Evolutionary conservation across 2,113 vertebrate species (phyloP).

Genomic region (Poecilia latipinna): DNA sequence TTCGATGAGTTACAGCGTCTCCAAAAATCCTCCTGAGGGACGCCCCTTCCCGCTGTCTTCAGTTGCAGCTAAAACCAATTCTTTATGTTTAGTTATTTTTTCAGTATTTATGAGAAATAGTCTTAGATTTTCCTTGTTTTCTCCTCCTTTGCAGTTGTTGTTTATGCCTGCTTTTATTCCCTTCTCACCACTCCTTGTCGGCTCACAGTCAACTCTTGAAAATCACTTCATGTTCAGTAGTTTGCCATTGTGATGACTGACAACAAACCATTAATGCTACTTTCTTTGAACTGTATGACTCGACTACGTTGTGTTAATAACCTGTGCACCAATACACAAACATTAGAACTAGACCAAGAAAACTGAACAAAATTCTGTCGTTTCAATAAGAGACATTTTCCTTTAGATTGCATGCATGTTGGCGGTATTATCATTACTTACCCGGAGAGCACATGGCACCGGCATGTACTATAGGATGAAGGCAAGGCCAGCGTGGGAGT

Average conservation of each 20-base stretch:
- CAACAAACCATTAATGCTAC: too few relatives aligned
- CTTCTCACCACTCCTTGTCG: neutral
- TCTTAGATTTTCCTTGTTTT: neutral
- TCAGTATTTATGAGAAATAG: neutral
- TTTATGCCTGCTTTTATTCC: neutral
- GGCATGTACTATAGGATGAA: neutral
- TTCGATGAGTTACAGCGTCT: slow-evolving; percentile 21
- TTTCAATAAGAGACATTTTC: neutral
- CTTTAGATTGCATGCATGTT: neutral
- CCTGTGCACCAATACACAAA: neutral
- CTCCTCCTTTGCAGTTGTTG: neutral
- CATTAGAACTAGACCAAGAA: neutral
- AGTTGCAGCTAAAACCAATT: neutral
- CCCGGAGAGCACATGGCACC: neutral
- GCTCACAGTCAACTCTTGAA: neutral
- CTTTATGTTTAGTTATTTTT: neutral
- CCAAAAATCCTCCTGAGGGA: slow-evolving; percentile 4
- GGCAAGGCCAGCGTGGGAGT: neutral
- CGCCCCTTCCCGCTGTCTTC: neutral
- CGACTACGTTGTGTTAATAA: too few relatives aligned
- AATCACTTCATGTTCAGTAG: neutral
- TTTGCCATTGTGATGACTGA: neutral
- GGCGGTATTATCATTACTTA: neutral
- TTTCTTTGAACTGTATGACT: too few relatives aligned
- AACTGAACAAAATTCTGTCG: neutral